These are phyloP conservation scores for Diaperis boleti DNA, from an alignment of 2,888 invertebrate species.

Conservation along the genomic window DNA sequence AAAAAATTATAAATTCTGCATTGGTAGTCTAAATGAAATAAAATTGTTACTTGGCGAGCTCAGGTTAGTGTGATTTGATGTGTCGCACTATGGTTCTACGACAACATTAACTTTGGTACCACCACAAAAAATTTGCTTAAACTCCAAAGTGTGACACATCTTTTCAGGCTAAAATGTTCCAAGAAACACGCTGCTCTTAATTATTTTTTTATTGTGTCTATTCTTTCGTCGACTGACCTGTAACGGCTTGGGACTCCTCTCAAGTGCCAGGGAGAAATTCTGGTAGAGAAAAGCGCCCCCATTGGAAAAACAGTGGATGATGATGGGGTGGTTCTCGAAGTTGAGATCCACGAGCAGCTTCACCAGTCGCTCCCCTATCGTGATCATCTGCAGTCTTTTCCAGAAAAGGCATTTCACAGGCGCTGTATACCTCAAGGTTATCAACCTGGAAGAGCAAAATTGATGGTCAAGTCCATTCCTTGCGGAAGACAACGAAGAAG, in stretches of 20 bases:
- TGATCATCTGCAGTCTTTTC: constrained; percentile 72
- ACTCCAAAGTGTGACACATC: background rate
- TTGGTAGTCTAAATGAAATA: no score
- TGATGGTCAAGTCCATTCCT: no score
- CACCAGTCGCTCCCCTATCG: constrained; percentile 74
- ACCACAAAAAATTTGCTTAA: background rate
- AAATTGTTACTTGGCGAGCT: no score
- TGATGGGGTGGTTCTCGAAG: constrained; percentile 77
- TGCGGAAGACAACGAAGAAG: no score
- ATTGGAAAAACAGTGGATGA: constrained; percentile 82
- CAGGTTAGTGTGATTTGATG: background rate
- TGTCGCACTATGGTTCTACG: background rate
- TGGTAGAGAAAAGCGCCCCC: constrained; percentile 81
- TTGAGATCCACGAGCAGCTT: constrained; percentile 76
- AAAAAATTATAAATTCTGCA: no score
- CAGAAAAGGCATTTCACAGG: constrained; percentile 77
- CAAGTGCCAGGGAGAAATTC: constrained; percentile 74
- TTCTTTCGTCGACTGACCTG: constrained; percentile 60
- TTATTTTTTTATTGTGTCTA: background rate
- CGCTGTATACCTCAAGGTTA: constrained; percentile 78
- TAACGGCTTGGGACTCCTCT: constrained; percentile 68
- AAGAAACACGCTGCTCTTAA: background rate
- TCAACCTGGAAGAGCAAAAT: constrained; percentile 70
- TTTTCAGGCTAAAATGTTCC: background rate
- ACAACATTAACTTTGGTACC: no score